Evolutionary conservation across 2,113 vertebrate species (phyloP).

Genomic region (Tinamus guttatus): DNA sequence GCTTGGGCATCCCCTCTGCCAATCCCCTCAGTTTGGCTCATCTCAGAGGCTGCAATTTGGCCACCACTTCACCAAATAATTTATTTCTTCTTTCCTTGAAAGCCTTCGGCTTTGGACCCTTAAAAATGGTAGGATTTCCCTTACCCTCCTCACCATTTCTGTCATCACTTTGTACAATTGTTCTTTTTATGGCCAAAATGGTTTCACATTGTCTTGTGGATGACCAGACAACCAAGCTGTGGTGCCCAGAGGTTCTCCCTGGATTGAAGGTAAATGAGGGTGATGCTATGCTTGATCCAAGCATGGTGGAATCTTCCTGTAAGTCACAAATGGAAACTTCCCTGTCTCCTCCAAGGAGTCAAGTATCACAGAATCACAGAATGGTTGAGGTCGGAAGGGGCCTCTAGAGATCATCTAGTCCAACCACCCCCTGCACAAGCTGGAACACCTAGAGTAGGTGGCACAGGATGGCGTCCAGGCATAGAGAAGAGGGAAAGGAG

Average conservation of each 20-base stretch:
- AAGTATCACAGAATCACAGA: no score
- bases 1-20: not conserved
- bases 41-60: not conserved
- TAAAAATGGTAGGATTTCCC: not conserved
- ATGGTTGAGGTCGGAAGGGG: no score
- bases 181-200: not conserved
- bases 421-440: no score
- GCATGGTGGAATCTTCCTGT: not conserved
- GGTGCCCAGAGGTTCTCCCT: not conserved
- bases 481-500: not conserved
- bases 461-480: no score
- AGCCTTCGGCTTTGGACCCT: accelerated
- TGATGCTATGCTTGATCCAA: not conserved
- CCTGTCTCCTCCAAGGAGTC: not conserved
- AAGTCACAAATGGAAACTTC: not conserved
- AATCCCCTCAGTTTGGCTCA: not conserved
- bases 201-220: accelerated
- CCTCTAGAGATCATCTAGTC: no score
- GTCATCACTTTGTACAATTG: not conserved
- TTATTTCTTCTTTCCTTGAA: not conserved
- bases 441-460: no score
- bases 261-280: not conserved
- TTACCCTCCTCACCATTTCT: not conserved
- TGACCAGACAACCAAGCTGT: not conserved
- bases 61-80: not conserved